Base-by-base conservation (phyloP, 2,888 invertebrate species). In the Ecliptopera silaceata region DNA sequence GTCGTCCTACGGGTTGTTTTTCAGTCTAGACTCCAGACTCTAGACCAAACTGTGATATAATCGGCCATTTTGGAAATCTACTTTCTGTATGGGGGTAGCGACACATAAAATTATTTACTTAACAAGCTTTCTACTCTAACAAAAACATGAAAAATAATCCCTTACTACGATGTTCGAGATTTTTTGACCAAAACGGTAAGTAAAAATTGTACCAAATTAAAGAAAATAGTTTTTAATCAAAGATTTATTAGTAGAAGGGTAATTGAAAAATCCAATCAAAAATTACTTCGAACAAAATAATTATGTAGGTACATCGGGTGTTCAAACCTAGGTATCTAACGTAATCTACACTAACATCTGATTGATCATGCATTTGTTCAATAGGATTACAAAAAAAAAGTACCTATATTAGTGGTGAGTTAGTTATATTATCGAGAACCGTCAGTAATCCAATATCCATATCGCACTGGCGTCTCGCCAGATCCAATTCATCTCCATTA, bases 401-500 rank as follows among this genome's bases (percentile, higher is more conserved):
- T n/a, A n/a, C n/a, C n/a, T n/a, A n/a, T n/a, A n/a, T n/a, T n/a
- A n/a, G n/a, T n/a, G n/a, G n/a, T n/a, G n/a, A 8, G 6, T 5
- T 26, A 26, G 26, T 26, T 6, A 13, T 26, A 26, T 26, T 26
- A 22, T 74, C 69, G 72, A 69, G 65, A 70, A 70, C 55, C 59
- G 51, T 20, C 59, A 61, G 82, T 82, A 80, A 49, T 22, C 43
- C 42, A 38, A 58, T 67, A 70, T 63, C 61, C 61, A 47, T 69
- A 66, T 61, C 68, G 34, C 65, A 66, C 78, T 88, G 88, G 88
- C 86, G 73, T 74, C 70, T 71, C 64, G 87, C 89, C 89, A 88
- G 79, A 69, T 71, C 71, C 80, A 72, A 86, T 88, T 80, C 79
- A 82, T 88, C 86, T 80, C 86, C 80, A 88, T 88, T 89, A 88